These are phyloP conservation scores for Aurelia sp. DNA, from an alignment of 30 jellyfish, hydroid and myxozoan genomes.

Conservation along the genomic window DNA sequence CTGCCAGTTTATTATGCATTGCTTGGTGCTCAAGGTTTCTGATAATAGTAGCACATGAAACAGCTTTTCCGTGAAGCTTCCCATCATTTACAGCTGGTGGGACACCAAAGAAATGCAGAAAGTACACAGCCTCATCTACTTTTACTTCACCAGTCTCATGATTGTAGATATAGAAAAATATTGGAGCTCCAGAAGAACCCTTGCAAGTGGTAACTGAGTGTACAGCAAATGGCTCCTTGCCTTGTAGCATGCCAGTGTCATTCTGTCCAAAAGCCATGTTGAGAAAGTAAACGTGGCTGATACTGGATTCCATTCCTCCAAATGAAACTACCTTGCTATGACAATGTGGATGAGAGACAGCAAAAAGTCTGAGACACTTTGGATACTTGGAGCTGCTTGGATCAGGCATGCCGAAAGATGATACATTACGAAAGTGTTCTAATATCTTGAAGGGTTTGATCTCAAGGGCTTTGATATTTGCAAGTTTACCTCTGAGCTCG, in stretches of 20 bases:
- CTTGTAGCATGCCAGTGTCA: conserved; percentile 26
- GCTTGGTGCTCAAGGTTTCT: too few species aligned
- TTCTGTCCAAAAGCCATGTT: conserved; percentile 24
- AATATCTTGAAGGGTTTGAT: neutral
- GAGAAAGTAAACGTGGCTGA: neutral
- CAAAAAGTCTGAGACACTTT: conserved; percentile 5
- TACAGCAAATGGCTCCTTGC: neutral
- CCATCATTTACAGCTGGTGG: too few species aligned
- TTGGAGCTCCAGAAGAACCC: conserved; percentile 7
- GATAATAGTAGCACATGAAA: too few species aligned
- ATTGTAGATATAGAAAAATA: conserved; percentile 6
- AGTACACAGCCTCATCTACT: neutral
- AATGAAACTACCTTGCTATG: conserved; percentile 16
- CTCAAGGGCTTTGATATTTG: neutral
- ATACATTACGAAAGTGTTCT: conserved; percentile 22
- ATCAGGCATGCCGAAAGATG: conserved; percentile 5
- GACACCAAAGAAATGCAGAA: too few species aligned
- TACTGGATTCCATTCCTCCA: conserved; percentile 27
- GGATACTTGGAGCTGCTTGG: conserved; percentile 29
- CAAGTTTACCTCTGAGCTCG: neutral
- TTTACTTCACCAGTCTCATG: conserved; percentile 8
- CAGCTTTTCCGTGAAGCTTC: too few species aligned
- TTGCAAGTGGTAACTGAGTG: conserved; percentile 32
- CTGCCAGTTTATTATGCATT: too few species aligned
- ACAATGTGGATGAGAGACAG: conserved; percentile 22